Conservation (phyloP, 2,113 vertebrate species). For the Grammatotria lemairii region DNA sequence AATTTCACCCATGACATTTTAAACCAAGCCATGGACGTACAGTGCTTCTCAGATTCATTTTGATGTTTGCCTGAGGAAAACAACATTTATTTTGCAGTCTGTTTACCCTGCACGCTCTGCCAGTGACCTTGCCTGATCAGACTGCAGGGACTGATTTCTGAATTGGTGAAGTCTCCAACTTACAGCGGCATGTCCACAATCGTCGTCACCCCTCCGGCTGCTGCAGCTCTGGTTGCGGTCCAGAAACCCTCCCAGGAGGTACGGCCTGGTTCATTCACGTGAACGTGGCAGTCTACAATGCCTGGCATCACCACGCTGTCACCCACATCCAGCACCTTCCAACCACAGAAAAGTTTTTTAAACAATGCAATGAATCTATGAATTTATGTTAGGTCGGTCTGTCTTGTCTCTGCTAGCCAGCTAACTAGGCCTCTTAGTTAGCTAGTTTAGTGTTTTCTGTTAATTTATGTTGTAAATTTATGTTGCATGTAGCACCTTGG, state of each 20-base stretch:
- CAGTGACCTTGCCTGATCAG: background rate
- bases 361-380: background rate
- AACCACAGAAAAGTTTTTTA: background rate
- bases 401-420: no score
- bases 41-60: background rate
- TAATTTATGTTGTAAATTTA: no score
- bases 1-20: background rate
- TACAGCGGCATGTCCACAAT: constrained; percentile 82
- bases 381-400: no score
- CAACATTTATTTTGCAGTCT: background rate
- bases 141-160: background rate
- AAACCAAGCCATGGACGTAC: background rate
- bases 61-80: background rate
- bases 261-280: constrained; percentile 79
- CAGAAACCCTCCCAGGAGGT: constrained; percentile 77
- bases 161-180: background rate
- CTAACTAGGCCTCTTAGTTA: no score
- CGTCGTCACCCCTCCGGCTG: constrained; percentile 80
- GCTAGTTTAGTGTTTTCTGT: no score
- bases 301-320: constrained; percentile 79
- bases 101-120: background rate
- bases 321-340: constrained; percentile 74
- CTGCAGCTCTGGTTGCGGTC: constrained; percentile 75
- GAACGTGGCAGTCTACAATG: constrained; percentile 77
- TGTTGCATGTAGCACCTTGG: no score